Conservation (phyloP, 92 coral and sea anemone species). For the Parazoanthus swiftii region DNA sequence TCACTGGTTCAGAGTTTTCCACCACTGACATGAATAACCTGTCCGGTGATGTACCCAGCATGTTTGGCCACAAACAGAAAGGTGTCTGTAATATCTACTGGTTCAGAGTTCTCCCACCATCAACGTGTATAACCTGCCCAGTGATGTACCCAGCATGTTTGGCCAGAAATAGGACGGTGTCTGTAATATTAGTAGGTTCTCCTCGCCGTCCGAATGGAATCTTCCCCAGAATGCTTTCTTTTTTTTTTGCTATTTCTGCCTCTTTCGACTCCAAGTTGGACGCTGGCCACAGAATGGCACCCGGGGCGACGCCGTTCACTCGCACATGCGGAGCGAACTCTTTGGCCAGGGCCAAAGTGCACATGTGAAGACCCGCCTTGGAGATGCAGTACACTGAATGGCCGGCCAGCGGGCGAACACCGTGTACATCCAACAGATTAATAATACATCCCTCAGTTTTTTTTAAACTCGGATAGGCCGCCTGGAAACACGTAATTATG, state of each 20-base stretch:
- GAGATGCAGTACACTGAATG: slow-evolving; percentile 76
- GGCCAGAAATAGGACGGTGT: slow-evolving; percentile 57
- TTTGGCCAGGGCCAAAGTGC: slow-evolving; percentile 66
- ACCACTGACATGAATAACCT: too few species aligned
- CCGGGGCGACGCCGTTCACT: slow-evolving; percentile 75
- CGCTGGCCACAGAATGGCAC: slow-evolving; percentile 66
- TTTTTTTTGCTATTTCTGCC: neutral
- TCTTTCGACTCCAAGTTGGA: neutral
- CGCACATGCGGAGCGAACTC: slow-evolving; percentile 75
- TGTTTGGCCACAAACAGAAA: too few species aligned
- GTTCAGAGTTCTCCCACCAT: slow-evolving; percentile 64
- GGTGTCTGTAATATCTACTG: slow-evolving; percentile 17
- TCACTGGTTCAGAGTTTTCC: too few species aligned
- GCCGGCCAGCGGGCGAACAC: slow-evolving; percentile 53
- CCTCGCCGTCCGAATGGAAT: slow-evolving; percentile 62
- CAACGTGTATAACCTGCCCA: slow-evolving; percentile 69
- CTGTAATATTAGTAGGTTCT: slow-evolving; percentile 49
- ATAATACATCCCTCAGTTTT: slow-evolving; percentile 59
- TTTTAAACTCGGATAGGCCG: slow-evolving; percentile 66
- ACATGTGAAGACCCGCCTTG: slow-evolving; percentile 77
- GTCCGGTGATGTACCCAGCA: too few species aligned
- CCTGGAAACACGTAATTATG: slow-evolving; percentile 40
- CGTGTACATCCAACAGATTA: slow-evolving; percentile 71
- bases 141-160: slow-evolving; percentile 41
- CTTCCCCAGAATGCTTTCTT: slow-evolving; percentile 45